Evolutionary conservation across 1,140 invertebrate genomes (phyloP).

Genomic region (Ceratitis capitata): DNA sequence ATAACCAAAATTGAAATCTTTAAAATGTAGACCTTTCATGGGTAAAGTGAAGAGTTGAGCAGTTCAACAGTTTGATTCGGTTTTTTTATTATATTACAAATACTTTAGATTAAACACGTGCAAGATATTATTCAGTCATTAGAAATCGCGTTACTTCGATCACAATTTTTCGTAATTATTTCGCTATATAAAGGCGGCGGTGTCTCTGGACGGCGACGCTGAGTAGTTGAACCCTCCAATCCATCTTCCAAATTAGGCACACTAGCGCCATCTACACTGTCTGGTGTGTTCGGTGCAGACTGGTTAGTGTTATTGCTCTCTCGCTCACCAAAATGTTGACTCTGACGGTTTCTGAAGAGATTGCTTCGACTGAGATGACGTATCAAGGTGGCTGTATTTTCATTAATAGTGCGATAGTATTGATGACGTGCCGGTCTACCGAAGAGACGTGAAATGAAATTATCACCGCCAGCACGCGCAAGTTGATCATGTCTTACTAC

Average conservation of each 20-base stretch:
- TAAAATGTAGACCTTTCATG: too few relatives aligned
- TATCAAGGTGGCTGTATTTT: constrained; percentile 60
- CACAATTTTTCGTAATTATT: background rate
- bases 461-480: constrained; percentile 52
- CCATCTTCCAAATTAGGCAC: background rate
- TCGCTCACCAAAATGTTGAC: constrained; percentile 40
- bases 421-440: constrained; percentile 58
- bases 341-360: constrained; percentile 52
- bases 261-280: background rate
- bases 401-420: constrained; percentile 61
- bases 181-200: constrained; percentile 10
- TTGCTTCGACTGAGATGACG: constrained; percentile 60
- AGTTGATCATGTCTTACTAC: constrained; percentile 47
- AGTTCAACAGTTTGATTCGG: too few relatives aligned
- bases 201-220: background rate
- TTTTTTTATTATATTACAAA: too few relatives aligned
- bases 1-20: too few relatives aligned
- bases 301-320: background rate
- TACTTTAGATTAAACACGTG: too few relatives aligned
- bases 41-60: too few relatives aligned
- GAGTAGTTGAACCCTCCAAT: background rate
- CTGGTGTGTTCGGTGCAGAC: background rate
- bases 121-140: background rate
- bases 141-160: background rate
- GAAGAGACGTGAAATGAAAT: constrained; percentile 57